Conservation (phyloP, 1,140 invertebrate genomes). For the Drosophila malerkotliana region DNA sequence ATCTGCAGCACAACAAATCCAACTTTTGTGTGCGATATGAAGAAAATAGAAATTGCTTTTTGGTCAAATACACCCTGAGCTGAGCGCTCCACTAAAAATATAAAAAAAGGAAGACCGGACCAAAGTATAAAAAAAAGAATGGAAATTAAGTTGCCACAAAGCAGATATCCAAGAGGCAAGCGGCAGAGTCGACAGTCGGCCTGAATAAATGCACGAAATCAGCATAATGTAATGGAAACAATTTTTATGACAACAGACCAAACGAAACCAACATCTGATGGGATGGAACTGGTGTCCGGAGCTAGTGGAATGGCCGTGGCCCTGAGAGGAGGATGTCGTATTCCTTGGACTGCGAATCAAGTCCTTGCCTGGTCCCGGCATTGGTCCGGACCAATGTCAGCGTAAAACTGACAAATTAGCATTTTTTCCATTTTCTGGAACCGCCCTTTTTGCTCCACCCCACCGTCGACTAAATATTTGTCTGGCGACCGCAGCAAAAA, state of each 20-base stretch:
- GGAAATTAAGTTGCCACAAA: constrained; percentile 78
- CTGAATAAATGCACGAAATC: constrained; percentile 80
- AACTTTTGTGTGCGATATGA: constrained; percentile 62
- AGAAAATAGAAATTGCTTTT: constrained; percentile 74
- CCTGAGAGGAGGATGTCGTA: constrained; percentile 26
- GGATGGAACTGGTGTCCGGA: constrained; percentile 5
- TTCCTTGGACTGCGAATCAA: constrained; percentile 16
- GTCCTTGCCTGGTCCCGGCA: constrained; percentile 12
- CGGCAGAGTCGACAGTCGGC: constrained; percentile 46
- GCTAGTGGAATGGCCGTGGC: constrained; percentile 27
- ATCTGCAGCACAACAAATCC: constrained; percentile 57
- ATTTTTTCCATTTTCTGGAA: constrained; percentile 78
- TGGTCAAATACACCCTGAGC: constrained; percentile 60
- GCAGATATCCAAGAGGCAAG: constrained; percentile 58
- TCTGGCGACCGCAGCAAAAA: constrained; percentile 53
- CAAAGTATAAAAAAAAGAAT: constrained; percentile 45
- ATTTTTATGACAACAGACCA: constrained; percentile 76
- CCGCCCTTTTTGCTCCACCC: constrained; percentile 49
- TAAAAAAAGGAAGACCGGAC: constrained; percentile 5
- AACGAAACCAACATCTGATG: constrained; percentile 41
- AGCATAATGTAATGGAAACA: constrained; percentile 83
- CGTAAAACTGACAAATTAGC: constrained; percentile 82
- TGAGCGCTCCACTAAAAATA: constrained; percentile 18
- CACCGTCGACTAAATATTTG: constrained; percentile 73
- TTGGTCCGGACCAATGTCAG: constrained; percentile 68